A percentile compares a stretch with the other conserved stretches of the same genome.
phyloP scores from a whole-genome alignment of 2,113 vertebrate genomes.

The Oryzias curvinotus region DNA sequence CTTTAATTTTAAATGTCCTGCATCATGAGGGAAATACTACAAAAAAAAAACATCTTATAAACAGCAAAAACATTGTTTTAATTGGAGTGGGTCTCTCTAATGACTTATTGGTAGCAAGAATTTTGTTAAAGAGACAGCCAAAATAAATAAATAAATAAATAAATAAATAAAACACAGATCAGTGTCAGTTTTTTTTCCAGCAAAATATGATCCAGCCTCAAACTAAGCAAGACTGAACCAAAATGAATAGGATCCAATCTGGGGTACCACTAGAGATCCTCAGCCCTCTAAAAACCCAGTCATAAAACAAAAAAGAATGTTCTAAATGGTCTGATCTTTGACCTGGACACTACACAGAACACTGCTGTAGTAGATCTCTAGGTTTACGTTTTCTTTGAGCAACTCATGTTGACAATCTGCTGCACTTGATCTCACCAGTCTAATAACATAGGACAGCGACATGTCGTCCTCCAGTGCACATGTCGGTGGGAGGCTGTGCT shows the following conservation, averaged over 20 bases:
- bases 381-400: constrained; percentile 62
- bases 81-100: background rate
- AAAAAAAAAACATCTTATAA: too few species aligned
- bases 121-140: constrained; percentile 36
- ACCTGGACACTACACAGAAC: constrained; percentile 37
- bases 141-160: constrained; percentile 19
- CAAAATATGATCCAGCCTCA: constrained; percentile 26
- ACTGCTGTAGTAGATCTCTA: constrained; percentile 38
- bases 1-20: too few species aligned
- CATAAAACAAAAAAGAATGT: constrained; percentile 34
- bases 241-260: constrained; percentile 18
- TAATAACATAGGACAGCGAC: constrained; percentile 38
- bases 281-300: constrained; percentile 7
- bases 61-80: too few species aligned
- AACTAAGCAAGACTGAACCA: constrained; percentile 29
- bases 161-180: constrained; percentile 6
- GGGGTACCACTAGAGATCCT: constrained; percentile 28
- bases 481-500: constrained; percentile 45
- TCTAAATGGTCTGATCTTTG: constrained; percentile 32
- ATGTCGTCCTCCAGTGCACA: constrained; percentile 51
- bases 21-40: too few species aligned
- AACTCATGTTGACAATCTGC: constrained; percentile 66
- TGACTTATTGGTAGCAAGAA: constrained; percentile 1
- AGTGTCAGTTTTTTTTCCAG: constrained; percentile 5
- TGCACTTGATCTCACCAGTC: constrained; percentile 64